A percentile compares a stretch with the other conserved stretches of the same genome.
Evolutionary conservation across 2,113 vertebrate genomes (phyloP).

Genomic region (Coryphaenoides rupestris): DNA sequence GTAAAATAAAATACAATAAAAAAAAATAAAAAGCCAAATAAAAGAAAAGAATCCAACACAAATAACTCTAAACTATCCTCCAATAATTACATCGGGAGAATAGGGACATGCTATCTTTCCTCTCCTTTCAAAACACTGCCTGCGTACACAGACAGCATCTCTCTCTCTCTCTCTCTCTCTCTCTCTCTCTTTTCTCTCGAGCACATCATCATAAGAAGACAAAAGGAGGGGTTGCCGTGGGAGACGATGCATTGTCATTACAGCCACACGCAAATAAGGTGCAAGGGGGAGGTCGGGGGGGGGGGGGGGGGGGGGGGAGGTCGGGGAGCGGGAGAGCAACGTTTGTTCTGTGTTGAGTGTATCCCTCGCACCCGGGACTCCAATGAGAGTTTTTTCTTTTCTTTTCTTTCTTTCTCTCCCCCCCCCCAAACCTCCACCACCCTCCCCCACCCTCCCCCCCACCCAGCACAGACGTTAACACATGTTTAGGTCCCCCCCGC

Average conservation of each 20-base stretch:
- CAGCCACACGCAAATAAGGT: slow-evolving; percentile 74
- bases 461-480: slow-evolving; percentile 44
- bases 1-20: slow-evolving; percentile 14
- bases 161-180: slow-evolving; percentile 25
- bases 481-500: slow-evolving; percentile 44
- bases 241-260: slow-evolving; percentile 69
- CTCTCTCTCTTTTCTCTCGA: slow-evolving; percentile 43
- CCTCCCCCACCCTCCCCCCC: too few relatives aligned
- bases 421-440: too few relatives aligned
- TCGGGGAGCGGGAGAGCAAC: too few relatives aligned
- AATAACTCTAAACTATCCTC: slow-evolving; percentile 37
- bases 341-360: slow-evolving; percentile 77
- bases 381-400: slow-evolving; percentile 21
- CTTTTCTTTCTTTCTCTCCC: slow-evolving; percentile 11
- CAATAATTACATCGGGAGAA: slow-evolving; percentile 51
- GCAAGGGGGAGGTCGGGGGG: too few relatives aligned
- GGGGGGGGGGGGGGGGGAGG: too few relatives aligned
- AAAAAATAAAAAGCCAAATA: slow-evolving; percentile 32
- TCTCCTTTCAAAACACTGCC: slow-evolving; percentile 55
- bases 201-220: slow-evolving; percentile 72
- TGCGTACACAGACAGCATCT: slow-evolving; percentile 56
- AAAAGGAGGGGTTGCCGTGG: slow-evolving; percentile 59
- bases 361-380: slow-evolving; percentile 60
- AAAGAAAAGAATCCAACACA: slow-evolving; percentile 23
- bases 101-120: slow-evolving; percentile 55